These are phyloP conservation scores for Agrochola litura DNA, from an alignment of 2,888 invertebrate species.

Conservation along the genomic window DNA sequence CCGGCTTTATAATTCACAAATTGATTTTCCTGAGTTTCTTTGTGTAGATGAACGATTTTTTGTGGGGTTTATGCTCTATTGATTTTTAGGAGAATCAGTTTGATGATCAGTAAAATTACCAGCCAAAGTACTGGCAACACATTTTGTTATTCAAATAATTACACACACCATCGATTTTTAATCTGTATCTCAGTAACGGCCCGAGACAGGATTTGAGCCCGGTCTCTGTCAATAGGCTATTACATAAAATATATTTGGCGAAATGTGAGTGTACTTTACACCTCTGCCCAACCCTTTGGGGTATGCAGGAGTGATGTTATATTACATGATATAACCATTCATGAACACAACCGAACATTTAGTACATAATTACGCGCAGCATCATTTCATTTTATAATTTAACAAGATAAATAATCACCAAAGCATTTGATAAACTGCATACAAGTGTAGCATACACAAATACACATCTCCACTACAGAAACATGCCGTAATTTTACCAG, in stretches of 20 bases:
- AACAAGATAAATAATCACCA: background rate
- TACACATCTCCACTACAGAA: background rate
- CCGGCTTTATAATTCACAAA: slow-evolving; percentile 80
- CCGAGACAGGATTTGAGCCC: background rate
- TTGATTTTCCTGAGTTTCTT: slow-evolving; percentile 76
- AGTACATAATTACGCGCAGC: background rate
- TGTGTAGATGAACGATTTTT: slow-evolving; percentile 51
- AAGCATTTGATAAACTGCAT: slow-evolving; percentile 12
- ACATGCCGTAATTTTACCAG: background rate
- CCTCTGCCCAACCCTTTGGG: background rate
- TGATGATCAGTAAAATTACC: slow-evolving; percentile 1
- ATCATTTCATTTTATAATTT: background rate
- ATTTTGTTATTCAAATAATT: background rate
- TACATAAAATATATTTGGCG: too few relatives aligned
- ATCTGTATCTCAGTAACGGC: background rate
- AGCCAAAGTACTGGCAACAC: background rate
- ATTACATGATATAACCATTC: background rate
- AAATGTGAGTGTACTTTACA: background rate
- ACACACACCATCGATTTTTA: background rate
- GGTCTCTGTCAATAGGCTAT: background rate
- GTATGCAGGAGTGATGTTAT: background rate
- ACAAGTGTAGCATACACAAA: background rate
- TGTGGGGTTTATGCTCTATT: slow-evolving; percentile 40
- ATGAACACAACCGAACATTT: background rate
- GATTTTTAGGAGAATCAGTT: slow-evolving; percentile 21